Percentiles rank a stretch among this genome's conserved stretches.
Conservation (phyloP, 2,113 vertebrate genomes). For the Sinocyclocheilus grahami region DNA sequence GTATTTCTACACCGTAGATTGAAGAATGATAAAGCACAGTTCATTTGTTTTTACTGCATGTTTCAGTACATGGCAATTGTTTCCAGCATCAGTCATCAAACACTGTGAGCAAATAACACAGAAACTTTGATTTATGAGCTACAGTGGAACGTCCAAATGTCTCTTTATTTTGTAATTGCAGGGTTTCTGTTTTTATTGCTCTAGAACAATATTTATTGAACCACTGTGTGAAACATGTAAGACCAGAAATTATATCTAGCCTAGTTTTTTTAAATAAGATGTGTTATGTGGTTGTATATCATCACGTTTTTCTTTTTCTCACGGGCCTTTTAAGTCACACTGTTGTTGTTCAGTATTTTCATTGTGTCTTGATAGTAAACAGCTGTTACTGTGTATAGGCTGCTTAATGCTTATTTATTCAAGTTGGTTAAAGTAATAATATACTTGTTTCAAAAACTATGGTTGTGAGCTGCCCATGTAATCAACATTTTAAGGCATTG, state of each 20-base stretch:
- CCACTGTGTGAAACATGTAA: not conserved
- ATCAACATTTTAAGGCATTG: not conserved
- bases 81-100: constrained; percentile 1
- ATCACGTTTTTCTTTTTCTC: not conserved
- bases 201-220: not conserved
- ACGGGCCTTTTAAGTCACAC: not conserved
- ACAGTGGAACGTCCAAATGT: not conserved
- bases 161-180: not conserved
- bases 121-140: not conserved
- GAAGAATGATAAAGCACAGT: not conserved
- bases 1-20: not conserved
- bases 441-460: not conserved
- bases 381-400: not conserved
- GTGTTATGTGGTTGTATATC: not conserved
- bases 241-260: not conserved
- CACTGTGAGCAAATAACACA: not conserved
- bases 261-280: not conserved
- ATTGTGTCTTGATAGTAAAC: constrained; percentile 18
- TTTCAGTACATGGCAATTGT: not conserved
- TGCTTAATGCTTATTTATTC: not conserved
- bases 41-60: not conserved
- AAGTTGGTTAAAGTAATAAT: not conserved
- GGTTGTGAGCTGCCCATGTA: not conserved
- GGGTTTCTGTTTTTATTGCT: not conserved
- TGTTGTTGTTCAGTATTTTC: not conserved